Evolutionary conservation across 2,113 vertebrate genomes (phyloP), one percentile per base, ranked within the genome.

Genomic region (Lophochroa leadbeateri): DNA sequence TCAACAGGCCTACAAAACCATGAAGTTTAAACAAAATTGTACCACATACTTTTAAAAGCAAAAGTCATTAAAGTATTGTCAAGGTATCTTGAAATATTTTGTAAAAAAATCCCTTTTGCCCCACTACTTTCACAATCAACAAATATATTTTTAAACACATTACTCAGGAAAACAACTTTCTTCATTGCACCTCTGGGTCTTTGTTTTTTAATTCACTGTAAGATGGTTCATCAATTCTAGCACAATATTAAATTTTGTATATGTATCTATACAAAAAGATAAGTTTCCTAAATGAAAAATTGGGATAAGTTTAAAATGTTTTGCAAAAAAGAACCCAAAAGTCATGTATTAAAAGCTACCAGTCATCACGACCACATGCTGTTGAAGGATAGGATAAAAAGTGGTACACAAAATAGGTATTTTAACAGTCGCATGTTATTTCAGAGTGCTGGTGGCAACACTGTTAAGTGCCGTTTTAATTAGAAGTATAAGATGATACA

Each of bases 401-500:
- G 49, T 58, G 11, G 46, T 91, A 93, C 28, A 95, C 69, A 75
- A 93, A 83, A 83, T 20, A 82, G 49, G 44, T 80, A 86, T 82
- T 83, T 92, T 28, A 93, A 84, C 20, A 91, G 80, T 69, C 2
- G 0, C 47, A 70, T 17, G 6, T 89, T 88, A 57, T 79, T 92
- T 92, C 67, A 76, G 67, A 95, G 61, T 91, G 95, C 94, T 95
- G 94, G 94, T 97, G 91, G 25, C 53, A 92, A 94, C 78, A 79
- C 47, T 67, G 55, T 35, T 47, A 68, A 44, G 15, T 49, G 46
- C 21, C 78, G 28, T 35, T 87, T 79, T 31, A 70, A 67, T 90
- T 64, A 67, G 58, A 79, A 67, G 31, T 64, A 11, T 33, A 78
- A 72, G 29, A 90, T 46, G 43, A 69, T 47, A 71, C 23, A 74